Conservation (phyloP, 2,797 vertebrate species). For the Mus caroli region DNA sequence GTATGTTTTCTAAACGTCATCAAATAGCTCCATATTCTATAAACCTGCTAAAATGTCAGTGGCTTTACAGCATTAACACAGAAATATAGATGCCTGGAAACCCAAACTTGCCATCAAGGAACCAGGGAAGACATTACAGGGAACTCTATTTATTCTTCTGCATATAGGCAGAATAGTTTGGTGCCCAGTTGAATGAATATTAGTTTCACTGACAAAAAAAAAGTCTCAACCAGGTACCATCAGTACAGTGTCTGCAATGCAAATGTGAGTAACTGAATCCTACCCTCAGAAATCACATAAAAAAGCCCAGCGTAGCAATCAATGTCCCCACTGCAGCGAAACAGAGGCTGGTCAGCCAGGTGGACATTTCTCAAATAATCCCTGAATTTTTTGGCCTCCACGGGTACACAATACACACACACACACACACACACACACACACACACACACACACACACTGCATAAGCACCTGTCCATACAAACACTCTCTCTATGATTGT, state of each 20-base stretch:
- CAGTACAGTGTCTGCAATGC: neutral
- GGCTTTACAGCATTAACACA: neutral
- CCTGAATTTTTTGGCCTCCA: neutral
- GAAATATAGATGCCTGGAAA: neutral
- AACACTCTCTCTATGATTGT: too few species aligned
- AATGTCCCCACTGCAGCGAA: rapidly evolving
- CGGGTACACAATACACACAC: neutral
- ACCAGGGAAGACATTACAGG: neutral
- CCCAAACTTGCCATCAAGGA: neutral
- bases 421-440: neutral
- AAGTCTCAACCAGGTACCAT: neutral
- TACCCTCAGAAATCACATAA: neutral
- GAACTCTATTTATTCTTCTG: neutral
- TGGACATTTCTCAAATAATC: neutral
- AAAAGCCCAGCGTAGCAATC: neutral
- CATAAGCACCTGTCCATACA: too few species aligned
- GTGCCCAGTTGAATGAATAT: neutral
- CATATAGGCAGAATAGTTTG: too few species aligned
- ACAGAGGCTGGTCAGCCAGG: too few species aligned
- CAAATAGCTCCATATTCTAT: neutral
- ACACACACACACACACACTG: neutral
- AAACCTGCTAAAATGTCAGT: neutral
- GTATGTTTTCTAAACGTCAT: too few species aligned
- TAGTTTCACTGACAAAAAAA: neutral
- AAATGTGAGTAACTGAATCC: neutral